Base-by-base conservation (phyloP, 2,888 invertebrate species). In the Lasius platythorax region DNA sequence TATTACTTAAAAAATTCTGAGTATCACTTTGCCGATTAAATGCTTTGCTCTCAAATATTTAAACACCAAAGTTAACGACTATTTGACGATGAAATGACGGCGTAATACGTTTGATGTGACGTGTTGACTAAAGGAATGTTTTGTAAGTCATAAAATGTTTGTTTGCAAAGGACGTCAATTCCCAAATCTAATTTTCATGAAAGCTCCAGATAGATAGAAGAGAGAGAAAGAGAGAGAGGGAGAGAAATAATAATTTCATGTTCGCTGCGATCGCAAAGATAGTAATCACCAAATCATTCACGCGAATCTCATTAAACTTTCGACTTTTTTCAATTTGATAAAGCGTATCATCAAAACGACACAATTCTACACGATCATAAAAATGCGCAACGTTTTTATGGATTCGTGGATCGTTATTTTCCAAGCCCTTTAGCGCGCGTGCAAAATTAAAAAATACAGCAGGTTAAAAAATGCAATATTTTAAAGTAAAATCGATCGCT, bases 161-260 rank as follows among this genome's bases (percentile, higher is more conserved):
- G n/a, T 78, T 78, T 56, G 56, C 78, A 58, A 43, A 78, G n/a
- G 3, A 40, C 18, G n/a, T 64, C 40, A 82, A 75, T 56, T 82
- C 6, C 50, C 23, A 82, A 75, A 75, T 1, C 40, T 66, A 82
- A 66, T 75, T 66, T 75, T 33, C 74, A 33, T 50, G n/a, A 74
- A 53, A 75, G 9, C 30, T 9, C 9, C 53, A 5, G 9, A 15
- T 53, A 64, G 18, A 23, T 46, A 50, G 12, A 12, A 66, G 23
- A 66, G 40, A 64, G 33, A 23, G 1, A 33, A 12, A 66, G 18
- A 66, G 40, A 64, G 33, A 66, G 28, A 66, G 40, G 33, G 33
- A 63, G 50, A 75, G 50, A 50, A 23, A 43, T 23, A 64, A 75
- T 18, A 9, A 28, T 73, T 50, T 46, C 23, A 70, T n/a, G 8